These are phyloP conservation scores for Stichodactyla helianthus DNA, from an alignment of 64 coral and sea anemone species.

Conservation along the genomic window DNA sequence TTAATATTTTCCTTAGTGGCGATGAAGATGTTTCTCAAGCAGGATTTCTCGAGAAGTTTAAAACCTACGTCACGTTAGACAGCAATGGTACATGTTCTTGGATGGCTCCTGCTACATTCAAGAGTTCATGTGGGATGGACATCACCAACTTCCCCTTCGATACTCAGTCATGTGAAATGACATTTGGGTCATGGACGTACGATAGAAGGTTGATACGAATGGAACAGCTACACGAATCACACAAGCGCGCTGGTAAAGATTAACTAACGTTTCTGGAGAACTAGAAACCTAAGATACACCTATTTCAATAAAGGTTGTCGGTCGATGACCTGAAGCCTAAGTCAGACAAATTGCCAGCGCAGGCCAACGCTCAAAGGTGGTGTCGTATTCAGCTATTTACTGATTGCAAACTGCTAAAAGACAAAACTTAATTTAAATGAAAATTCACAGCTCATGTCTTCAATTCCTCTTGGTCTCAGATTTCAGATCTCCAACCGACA, in stretches of 20 bases:
- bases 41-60: slow-evolving; percentile 60
- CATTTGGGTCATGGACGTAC: slow-evolving; percentile 70
- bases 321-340: no score
- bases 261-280: not conserved
- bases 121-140: slow-evolving; percentile 53
- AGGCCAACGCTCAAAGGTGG: no score
- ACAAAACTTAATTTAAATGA: no score
- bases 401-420: no score
- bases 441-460: no score
- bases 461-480: no score
- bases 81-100: slow-evolving; percentile 42
- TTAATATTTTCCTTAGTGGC: slow-evolving; percentile 15
- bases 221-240: not conserved
- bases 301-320: no score
- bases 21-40: slow-evolving; percentile 47
- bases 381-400: no score
- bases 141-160: slow-evolving; percentile 64
- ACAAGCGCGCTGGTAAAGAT: slow-evolving; percentile 25
- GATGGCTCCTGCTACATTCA: slow-evolving; percentile 71
- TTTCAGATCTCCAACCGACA: no score
- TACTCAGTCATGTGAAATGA: slow-evolving; percentile 38
- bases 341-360: no score
- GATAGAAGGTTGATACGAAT: slow-evolving; percentile 44
- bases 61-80: slow-evolving; percentile 55
- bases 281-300: no score